Evolutionary conservation across 2,888 invertebrate species (phyloP), one percentile per base, ranked within the genome.

Genomic region (Parnassius mnemosyne): DNA sequence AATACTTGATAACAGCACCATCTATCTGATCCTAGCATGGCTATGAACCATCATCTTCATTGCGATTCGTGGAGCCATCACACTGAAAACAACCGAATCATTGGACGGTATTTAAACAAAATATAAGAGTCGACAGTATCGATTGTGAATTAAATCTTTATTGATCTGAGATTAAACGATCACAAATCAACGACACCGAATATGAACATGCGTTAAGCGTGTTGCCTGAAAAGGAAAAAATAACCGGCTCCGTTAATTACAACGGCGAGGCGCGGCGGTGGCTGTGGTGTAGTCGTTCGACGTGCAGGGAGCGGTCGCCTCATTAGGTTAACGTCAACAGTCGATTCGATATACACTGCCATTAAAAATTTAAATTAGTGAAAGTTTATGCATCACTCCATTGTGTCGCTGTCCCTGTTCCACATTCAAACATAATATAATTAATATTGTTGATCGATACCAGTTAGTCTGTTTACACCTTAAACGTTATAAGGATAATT

Each of bases 311-410:
- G 70, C 64, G 70, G 66, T 60, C 66, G 66, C 67, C 65, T 69
- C 71, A 70, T 70, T 73, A 68, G 52, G 66, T 64, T 66, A 68
- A 60, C 64, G 69, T 64, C 69, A 65, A 63, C 66, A 67, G 58
- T 58, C 58, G 64, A 68, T 68, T 68, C 66, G 52, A 51, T 60
- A 63, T 53, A 71, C 60, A 66, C 63, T 61, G 65, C 63, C 68
- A 71, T 72, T 69, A 67, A 71, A 69, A 71, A 73, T 75, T 73
- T 65, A 75, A 75, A 75, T 76, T 68, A 69, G 72, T 65, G 73
- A 73, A 74, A 74, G 73, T 72, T 69, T 59, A 57, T 65, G 63
- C 67, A 56, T 47, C 63, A 59, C 65, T 66, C 56, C 65, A 67
- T 67, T 69, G 67, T 69, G 67, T 66, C 68, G 69, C 58, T 55